Base-by-base conservation (phyloP, 92 coral and sea anemone genomes). In the Zoanthus solanderi region DNA sequence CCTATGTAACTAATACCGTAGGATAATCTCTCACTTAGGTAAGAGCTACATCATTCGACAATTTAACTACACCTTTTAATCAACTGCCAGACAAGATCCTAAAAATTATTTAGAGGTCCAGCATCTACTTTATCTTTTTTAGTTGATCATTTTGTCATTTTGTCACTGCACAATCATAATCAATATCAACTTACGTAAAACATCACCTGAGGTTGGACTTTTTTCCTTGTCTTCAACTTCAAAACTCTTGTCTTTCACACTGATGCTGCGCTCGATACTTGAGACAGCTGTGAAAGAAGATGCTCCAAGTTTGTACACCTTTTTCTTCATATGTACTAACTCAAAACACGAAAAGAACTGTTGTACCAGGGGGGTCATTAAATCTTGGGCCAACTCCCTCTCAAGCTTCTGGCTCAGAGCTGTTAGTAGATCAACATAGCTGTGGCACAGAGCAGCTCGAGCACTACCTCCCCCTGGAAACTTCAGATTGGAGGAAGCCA, bases 401-500 rank as follows among this genome's bases (percentile, higher is more conserved):
- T 95, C 99, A n/a, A 95, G 94, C 83, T 92, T 95, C 58, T 87
- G 89, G 84, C 99, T 93, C 34, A 95, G 79, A 45, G 90, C 96
- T 14, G 92, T 92, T 6, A 95, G 89, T 54, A 97, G 92, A 67
- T 97, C 99, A 29, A 97, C 91, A 54, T 92, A 91, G 80, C 93
- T 96, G 44, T 94, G 95, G 79, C 98, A 94, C 46, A 97, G 93
- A 67, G 93, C 95, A 16, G 94, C 91, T 83, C 99, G 83, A 1
- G 99, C 98, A 23, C 92, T 92, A 42, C 94, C 95, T 46, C 95
- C 98, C 77, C 97, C 98, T 54, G 99, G 98, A 46, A 97, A 97
- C 32, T 79, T 89, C 18, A 92, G 85, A 53, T 88, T 92, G 85
- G 91, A 93, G 7, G 99, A 97, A 15, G 99, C 96, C 67, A 95